These are phyloP conservation scores for Himalopsyche tibetana DNA, from an alignment of 2,888 invertebrate species.

Conservation along the genomic window DNA sequence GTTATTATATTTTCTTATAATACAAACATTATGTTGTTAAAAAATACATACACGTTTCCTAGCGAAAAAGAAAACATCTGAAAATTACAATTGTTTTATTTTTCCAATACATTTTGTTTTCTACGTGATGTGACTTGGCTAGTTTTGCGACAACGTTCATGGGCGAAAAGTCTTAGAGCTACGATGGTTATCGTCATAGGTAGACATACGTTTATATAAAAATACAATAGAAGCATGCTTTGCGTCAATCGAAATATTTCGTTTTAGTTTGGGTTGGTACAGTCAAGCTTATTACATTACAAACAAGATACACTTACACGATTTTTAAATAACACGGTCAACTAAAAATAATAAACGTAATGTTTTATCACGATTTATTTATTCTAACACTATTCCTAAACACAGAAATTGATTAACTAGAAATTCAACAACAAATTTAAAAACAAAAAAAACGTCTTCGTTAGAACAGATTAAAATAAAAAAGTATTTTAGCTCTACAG, in stretches of 20 bases:
- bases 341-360: too few species aligned
- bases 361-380: too few species aligned
- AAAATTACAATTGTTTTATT: constrained; percentile 42
- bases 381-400: too few species aligned
- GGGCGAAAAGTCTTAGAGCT: background rate
- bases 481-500: too few species aligned
- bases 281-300: background rate
- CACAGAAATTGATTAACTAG: too few species aligned
- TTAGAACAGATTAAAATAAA: too few species aligned
- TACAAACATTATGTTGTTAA: background rate
- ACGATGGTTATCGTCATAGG: background rate
- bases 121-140: constrained; percentile 24
- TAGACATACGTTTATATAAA: background rate
- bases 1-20: too few species aligned
- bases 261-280: constrained; percentile 12
- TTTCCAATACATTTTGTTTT: constrained; percentile 31
- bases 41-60: constrained; percentile 7
- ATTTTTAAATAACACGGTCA: too few species aligned
- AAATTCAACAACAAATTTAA: too few species aligned
- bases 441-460: too few species aligned
- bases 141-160: constrained; percentile 2
- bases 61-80: constrained; percentile 36
- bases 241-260: constrained; percentile 29
- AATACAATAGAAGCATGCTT: background rate
- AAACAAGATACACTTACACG: too few species aligned